Base-by-base conservation (phyloP, 2,113 vertebrate genomes). In the Eonycteris spelaea region DNA sequence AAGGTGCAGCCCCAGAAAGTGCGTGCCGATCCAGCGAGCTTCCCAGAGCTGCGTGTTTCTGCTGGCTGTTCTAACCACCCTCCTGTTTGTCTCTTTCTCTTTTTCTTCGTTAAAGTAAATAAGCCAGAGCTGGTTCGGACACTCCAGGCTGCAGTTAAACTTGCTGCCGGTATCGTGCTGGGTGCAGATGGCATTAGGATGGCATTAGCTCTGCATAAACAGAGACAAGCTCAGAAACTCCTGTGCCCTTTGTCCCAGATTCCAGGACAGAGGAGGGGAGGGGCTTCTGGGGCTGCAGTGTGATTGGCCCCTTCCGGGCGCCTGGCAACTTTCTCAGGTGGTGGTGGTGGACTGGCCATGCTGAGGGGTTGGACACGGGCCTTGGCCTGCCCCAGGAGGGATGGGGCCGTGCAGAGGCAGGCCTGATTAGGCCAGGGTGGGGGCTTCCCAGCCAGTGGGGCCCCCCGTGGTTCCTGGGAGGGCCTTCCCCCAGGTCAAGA, bases 121-220 rank as follows among this genome's bases (percentile, higher is more conserved):
- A 51, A 86, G 59, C 68, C 75, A n/a, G 14, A 3, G 0, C 48
- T 21, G 91, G 35, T 68, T 28, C 30, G 33, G 53, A 9, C 38
- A 0, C 12, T 2, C 6, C 22, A 10, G 8, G 40, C 14, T 6
- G 45, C 10, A 8, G 0, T 11, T 28, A 5, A 0, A 7, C 48
- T 28, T 35, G 1, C 0, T 33, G n/a, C 35, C 21, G n/a, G 24
- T 21, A 14, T 10, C 0, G 1, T 4, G 0, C 1, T 33, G 63
- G 0, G 18, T 30, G 6, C 0, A 0, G 2, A 2, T 53, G 40
- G 40, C 51, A 3, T 48, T 9, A 6, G 26, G 2, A 2, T 53
- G 40, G 40, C 51, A 3, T 48, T 9, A 6, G 26, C 22, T n/a
- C 65, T 11, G 0, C 3, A 3, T 18, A 18, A 21, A 1, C 65